Evolutionary conservation across 2,888 invertebrate genomes (phyloP), one percentile per base, ranked within the genome.

Genomic region (Zygothrica quintamaculata): DNA sequence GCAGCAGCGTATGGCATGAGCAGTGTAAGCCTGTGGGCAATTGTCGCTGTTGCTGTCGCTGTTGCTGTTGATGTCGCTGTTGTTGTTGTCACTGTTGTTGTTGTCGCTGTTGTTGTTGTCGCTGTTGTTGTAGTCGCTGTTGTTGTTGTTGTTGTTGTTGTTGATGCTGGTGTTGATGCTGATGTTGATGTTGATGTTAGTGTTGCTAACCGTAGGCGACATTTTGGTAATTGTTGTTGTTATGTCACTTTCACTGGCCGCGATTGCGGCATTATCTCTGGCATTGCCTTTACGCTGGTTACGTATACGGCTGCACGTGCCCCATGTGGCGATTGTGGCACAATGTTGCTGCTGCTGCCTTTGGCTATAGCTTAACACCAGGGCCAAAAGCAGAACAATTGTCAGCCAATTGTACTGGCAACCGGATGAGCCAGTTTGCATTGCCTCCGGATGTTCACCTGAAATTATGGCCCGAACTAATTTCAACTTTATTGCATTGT

Each of bases 381-480:
- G 77, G 42, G 74, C 64, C 48, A 90, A 77, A 47, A 90, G 88
- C 70, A 90, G 66, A 61, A 85, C 84, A 71, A 90, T 90, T 74
- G 89, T 88, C 52, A 88, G 70, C 91, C 90, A 91, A 87, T 89
- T 91, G 75, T 90, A 89, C 81, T 89, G 89, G 79, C 91, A 91
- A 51, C 91, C 91, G 76, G 91, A 90, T 80, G 91, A 90, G 67
- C 91, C 91, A 69, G 91, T 91, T 90, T 91, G 91, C 91, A 91
- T 91, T 64, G 91, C 91, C 84, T 91, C 91, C 73, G 91, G 91
- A 89, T 91, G 91, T 91, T 91, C 91, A 90, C 91, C 91, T 91
- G 91, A 90, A 91, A 91, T 90, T 79, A 91, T 90, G 78, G 91
- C 89, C 85, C 91, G 90, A 89, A 91, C 90, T 91, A 89, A 90